Evolutionary conservation across 2,888 invertebrate species (phyloP).

Genomic region (Parasteatoda lunata): DNA sequence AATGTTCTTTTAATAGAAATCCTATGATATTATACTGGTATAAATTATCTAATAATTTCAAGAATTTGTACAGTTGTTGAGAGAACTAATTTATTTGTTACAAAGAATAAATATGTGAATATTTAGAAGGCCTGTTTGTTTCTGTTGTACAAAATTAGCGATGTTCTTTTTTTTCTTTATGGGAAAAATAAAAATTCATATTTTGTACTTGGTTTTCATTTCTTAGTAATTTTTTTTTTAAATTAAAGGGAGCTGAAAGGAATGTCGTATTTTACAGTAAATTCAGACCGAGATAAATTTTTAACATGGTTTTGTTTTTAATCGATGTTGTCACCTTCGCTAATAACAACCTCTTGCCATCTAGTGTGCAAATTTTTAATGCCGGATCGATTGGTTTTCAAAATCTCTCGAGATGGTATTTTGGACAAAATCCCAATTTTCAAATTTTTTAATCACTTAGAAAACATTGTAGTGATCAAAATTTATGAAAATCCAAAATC

Average conservation of each 20-base stretch:
- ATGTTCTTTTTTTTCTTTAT: conserved; percentile 42
- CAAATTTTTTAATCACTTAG: too few species aligned
- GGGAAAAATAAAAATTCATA: conserved; percentile 64
- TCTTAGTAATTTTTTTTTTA: too few species aligned
- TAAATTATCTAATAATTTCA: neutral
- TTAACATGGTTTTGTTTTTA: neutral
- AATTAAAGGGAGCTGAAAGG: too few species aligned
- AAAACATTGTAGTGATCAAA: too few species aligned
- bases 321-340: too few species aligned
- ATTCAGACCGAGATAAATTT: neutral
- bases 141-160: conserved; percentile 47
- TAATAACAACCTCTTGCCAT: too few species aligned
- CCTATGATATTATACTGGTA: neutral
- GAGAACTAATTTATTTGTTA: conserved; percentile 65
- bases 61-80: conserved; percentile 45
- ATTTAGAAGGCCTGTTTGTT: conserved; percentile 48
- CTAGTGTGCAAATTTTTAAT: neutral
- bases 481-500: too few species aligned
- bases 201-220: conserved; percentile 35
- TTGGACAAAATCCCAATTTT: neutral
- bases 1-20: neutral
- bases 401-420: neutral
- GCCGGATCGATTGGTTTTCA: neutral
- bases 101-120: conserved; percentile 41
- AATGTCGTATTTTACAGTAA: neutral